These are phyloP conservation scores for Hirudo medicinalis DNA, from an alignment of 1,140 invertebrate species.

Conservation along the genomic window DNA sequence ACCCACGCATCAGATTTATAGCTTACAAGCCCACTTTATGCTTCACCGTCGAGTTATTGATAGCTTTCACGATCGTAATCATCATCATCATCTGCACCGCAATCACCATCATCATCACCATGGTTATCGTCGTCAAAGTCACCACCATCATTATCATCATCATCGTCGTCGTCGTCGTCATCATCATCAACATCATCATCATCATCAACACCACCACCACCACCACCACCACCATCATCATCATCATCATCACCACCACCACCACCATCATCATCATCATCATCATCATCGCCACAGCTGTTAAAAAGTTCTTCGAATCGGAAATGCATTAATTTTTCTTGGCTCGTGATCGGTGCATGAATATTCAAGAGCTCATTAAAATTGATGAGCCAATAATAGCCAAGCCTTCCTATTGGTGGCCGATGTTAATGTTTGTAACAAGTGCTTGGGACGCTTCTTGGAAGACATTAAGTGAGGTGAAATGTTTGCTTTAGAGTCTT, in stretches of 20 bases:
- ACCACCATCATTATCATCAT: conserved; percentile 24
- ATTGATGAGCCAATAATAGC: too few relatives aligned
- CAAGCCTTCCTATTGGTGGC: too few relatives aligned
- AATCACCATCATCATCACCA: conserved; percentile 21
- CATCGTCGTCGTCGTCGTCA: conserved; percentile 24
- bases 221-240: neutral
- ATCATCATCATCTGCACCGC: conserved; percentile 23
- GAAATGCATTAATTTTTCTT: too few relatives aligned
- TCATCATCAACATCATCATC: conserved; percentile 16
- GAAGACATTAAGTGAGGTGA: too few relatives aligned
- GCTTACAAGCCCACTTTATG: too few relatives aligned
- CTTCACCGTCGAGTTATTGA: too few relatives aligned
- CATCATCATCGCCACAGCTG: neutral
- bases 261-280: conserved; percentile 2
- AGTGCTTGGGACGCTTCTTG: too few relatives aligned
- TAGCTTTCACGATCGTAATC: conserved; percentile 18
- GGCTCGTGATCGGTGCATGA: too few relatives aligned
- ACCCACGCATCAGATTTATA: too few relatives aligned
- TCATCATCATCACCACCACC: conserved; percentile 3
- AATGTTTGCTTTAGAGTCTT: conserved; percentile 6
- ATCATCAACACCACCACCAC: neutral
- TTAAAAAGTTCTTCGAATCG: too few relatives aligned
- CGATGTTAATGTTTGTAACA: too few relatives aligned
- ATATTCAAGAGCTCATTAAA: too few relatives aligned
- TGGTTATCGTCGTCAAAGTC: conserved; percentile 21